Percentiles rank a stretch among this genome's conserved stretches.
These are phyloP conservation scores for Lasioglossum lativentre DNA, from an alignment of 2,888 invertebrate genomes.

Conservation along the genomic window DNA sequence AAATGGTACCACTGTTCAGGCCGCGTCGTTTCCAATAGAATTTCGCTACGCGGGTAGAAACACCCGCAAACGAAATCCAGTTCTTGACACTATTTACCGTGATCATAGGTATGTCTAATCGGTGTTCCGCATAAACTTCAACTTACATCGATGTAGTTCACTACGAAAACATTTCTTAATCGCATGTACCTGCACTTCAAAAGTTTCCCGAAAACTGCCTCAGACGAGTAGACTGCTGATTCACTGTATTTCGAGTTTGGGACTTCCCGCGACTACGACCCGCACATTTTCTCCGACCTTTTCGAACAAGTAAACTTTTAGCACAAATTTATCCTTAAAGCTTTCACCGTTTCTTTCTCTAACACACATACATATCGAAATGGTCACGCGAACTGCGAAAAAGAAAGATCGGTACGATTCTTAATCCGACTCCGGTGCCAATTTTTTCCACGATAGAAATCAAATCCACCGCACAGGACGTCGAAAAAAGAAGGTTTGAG, in stretches of 20 bases:
- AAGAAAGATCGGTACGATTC: not conserved
- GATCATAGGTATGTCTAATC: not conserved
- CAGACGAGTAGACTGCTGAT: constrained; percentile 11
- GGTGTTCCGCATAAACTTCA: constrained; percentile 5
- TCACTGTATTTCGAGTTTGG: constrained; percentile 24
- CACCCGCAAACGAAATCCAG: not conserved
- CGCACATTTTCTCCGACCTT: not conserved
- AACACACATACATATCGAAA: not conserved
- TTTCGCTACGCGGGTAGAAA: not conserved
- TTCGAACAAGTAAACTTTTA: not conserved
- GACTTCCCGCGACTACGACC: not conserved
- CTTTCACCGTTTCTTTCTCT: not conserved
- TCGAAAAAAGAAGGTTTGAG: not conserved
- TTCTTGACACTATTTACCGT: not conserved
- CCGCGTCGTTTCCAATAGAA: not conserved
- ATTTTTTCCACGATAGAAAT: not conserved
- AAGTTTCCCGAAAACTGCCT: constrained; percentile 17
- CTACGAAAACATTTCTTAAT: constrained; percentile 33
- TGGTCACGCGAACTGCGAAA: not conserved
- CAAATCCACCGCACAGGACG: not conserved
- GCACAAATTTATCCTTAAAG: not conserved
- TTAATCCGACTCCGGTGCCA: not conserved
- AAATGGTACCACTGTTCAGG: too few species aligned
- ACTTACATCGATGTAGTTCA: constrained; percentile 20
- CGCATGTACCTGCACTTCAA: not conserved